Conservation (phyloP, 2,888 invertebrate species). For the Falcaria lacertinaria region DNA sequence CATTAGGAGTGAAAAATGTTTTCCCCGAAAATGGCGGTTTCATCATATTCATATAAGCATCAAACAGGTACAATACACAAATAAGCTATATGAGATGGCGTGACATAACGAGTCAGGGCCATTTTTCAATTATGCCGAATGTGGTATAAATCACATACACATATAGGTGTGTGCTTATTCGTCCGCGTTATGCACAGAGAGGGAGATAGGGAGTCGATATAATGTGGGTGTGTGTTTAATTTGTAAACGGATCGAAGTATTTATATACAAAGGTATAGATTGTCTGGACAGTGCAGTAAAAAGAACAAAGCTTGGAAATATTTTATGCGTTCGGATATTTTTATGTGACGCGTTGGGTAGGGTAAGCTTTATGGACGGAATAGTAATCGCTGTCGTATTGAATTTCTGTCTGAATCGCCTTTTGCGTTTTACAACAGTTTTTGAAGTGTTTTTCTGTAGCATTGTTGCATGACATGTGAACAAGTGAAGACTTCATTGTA, state of each 20-base stretch:
- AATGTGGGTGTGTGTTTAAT: constrained; percentile 62
- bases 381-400: constrained; percentile 18
- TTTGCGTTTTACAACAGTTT: neutral
- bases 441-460: neutral
- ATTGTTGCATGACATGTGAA: neutral
- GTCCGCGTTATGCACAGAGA: constrained; percentile 18
- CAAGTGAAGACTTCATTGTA: too few relatives aligned
- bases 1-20: too few relatives aligned
- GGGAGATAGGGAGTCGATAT: constrained; percentile 28
- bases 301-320: constrained; percentile 29
- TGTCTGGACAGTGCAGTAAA: constrained; percentile 36
- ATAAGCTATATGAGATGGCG: constrained; percentile 55
- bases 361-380: constrained; percentile 37
- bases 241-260: constrained; percentile 65
- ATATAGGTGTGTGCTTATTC: constrained; percentile 39
- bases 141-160: constrained; percentile 71
- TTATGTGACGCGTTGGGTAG: constrained; percentile 29
- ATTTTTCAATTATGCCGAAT: constrained; percentile 79
- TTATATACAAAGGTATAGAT: constrained; percentile 19
- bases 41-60: constrained; percentile 7
- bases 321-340: constrained; percentile 46
- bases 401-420: too few relatives aligned
- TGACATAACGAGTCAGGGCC: constrained; percentile 49
- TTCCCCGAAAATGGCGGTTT: too few relatives aligned
- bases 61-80: constrained; percentile 25